Base-by-base conservation (phyloP, 2,888 invertebrate genomes). In the Phaedon cochleariae region DNA sequence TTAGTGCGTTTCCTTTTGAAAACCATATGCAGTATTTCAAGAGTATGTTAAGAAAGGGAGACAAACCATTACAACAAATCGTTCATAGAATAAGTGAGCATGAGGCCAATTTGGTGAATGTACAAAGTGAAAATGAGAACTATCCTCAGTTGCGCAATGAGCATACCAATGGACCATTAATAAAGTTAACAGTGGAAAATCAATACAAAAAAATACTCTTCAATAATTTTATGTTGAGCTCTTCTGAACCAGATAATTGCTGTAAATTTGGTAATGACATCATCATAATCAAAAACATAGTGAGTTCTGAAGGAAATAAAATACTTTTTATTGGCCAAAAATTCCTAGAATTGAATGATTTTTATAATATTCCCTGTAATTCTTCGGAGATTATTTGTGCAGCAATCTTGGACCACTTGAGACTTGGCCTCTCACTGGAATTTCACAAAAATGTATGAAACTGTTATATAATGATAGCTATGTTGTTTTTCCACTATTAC, bases 1-100 rank as follows among this genome's bases (percentile, higher is more conserved):
- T 57, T 46, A 62, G 58, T 58, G 60, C 61, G 18, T 70, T 67
- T 57, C 65, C 62, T 10, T 69, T 67, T 55, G 69, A 69, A 62
- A 69, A 69, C 52, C 49, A 64, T 51, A 60, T 67, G 37, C 57
- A 49, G 22, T 22, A 0, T 52, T 48, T 69, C 17, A 66, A 66
- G 52, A 52, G 21, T 7, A 41, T 34, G 45, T 31, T 66, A 17
- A 31, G 59, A 22, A 55, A 61, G 46, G n/a, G 51, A 37, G 51
- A 65, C 26, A 52, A 64, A 45, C 69, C 69, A 12, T 37, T 69
- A 15, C 41, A 41, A 21, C 69, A 69, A 64, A 53, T 67, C n/a
- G 22, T 67, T 2, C 49, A 48, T 10, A 49, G 68, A 55, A 26
- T 29, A 7, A 26, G 26, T 7, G 26, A 26, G 26, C 26, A 26